A percentile compares a stretch with the other conserved stretches of the same genome.
phyloP scores from a whole-genome alignment of 2,888 invertebrate species.

The Carabus problematicus region DNA sequence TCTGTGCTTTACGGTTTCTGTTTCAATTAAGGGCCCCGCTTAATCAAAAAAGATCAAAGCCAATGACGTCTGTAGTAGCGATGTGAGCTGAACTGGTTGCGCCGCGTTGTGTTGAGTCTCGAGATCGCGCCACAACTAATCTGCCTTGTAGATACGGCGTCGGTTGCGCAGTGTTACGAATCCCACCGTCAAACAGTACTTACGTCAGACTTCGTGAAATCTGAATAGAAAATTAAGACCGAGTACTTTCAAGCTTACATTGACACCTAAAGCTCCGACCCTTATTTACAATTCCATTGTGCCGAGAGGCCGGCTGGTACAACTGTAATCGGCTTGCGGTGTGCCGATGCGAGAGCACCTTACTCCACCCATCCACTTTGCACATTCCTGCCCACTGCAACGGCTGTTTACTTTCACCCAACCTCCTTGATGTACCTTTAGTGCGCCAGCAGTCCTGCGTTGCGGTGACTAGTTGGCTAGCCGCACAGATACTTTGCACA shows the following conservation, averaged over 20 bases:
- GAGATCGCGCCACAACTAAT: conserved; percentile 13
- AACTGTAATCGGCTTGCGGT: conserved; percentile 54
- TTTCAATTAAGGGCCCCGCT: conserved; percentile 56
- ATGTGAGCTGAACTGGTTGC: neutral
- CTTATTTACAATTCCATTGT: conserved; percentile 54
- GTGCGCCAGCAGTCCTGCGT: no score
- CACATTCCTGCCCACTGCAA: neutral
- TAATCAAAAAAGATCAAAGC: conserved; percentile 53
- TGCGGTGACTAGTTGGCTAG: no score
- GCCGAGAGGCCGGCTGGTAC: conserved; percentile 47
- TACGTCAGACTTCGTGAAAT: conserved; percentile 36
- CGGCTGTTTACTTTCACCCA: no score
- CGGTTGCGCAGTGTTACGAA: no score
- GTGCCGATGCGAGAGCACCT: conserved; percentile 19
- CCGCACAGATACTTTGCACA: no score
- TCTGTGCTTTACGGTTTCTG: conserved; percentile 49
- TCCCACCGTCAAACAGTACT: conserved; percentile 24
- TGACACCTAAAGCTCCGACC: conserved; percentile 50
- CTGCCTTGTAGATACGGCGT: conserved; percentile 27
- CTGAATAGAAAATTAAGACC: conserved; percentile 43
- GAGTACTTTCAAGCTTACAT: conserved; percentile 46
- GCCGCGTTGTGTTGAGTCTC: neutral
- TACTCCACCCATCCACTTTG: conserved; percentile 6
- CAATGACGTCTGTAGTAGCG: conserved; percentile 33
- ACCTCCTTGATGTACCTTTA: no score